phyloP scores from a whole-genome alignment of 2,113 vertebrate species.

The Otocyon megalotis region DNA sequence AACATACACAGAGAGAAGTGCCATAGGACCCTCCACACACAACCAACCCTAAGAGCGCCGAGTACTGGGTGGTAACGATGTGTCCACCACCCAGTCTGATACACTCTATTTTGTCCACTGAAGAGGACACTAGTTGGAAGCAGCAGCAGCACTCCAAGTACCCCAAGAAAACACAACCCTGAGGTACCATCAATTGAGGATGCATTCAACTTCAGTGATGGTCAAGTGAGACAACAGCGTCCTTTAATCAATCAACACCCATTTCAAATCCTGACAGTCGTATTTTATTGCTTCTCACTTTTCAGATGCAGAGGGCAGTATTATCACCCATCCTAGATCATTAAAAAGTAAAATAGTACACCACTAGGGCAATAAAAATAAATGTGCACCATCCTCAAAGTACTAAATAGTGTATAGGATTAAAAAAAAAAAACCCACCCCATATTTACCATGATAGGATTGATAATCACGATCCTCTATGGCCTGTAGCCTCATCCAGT shows the following conservation, averaged over 20 bases:
- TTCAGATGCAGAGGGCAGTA: neutral
- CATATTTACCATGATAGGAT: conserved; percentile 1
- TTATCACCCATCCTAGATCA: neutral
- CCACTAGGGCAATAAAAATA: conserved; percentile 47
- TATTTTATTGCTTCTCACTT: neutral
- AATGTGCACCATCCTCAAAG: neutral
- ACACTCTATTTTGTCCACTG: too few relatives aligned
- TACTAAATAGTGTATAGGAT: neutral
- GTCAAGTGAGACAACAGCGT: neutral
- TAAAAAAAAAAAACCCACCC: neutral
- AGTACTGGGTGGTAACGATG: neutral
- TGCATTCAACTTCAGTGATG: neutral
- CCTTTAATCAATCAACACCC: neutral
- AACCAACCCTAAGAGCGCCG: neutral
- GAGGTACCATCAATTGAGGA: neutral
- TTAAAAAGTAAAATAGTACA: neutral
- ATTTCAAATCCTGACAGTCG: neutral
- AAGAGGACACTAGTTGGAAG: neutral
- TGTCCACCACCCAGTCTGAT: neutral
- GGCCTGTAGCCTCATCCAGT: neutral
- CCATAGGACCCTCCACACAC: neutral
- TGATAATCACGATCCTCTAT: neutral
- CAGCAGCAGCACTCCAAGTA: neutral
- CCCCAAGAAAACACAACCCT: neutral
- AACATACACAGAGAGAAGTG: neutral